These are phyloP conservation scores for Zaprionus davidi DNA, from an alignment of 1,140 invertebrate genomes.

Conservation along the genomic window DNA sequence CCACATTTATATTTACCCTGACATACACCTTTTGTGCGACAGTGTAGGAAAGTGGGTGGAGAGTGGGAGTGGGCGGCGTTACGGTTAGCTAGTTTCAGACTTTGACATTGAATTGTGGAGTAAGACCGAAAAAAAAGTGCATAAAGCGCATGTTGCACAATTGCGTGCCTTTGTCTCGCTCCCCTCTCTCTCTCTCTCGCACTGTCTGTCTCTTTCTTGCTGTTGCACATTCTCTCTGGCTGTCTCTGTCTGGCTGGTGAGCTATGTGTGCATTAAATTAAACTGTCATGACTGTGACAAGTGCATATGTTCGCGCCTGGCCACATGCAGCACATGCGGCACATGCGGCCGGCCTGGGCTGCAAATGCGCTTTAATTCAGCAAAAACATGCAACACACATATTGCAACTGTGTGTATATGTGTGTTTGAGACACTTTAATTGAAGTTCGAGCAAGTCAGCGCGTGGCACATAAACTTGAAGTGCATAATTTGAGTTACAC, in stretches of 20 bases:
- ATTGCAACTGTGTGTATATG: constrained; percentile 54
- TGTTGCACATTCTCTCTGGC: neutral
- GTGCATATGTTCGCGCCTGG: constrained; percentile 81
- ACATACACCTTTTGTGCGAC: neutral
- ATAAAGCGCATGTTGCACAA: constrained; percentile 77
- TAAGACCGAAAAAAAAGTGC: constrained; percentile 34
- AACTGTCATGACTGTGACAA: constrained; percentile 82
- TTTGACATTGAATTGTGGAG: constrained; percentile 79
- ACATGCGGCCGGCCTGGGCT: constrained; percentile 20
- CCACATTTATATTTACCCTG: neutral
- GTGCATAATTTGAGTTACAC: constrained; percentile 56
- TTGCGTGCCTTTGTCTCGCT: constrained; percentile 70
- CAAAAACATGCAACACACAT: constrained; percentile 73
- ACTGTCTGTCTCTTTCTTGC: neutral
- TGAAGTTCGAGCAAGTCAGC: constrained; percentile 54
- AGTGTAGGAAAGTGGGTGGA: neutral
- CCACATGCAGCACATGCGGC: constrained; percentile 56
- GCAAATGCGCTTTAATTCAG: constrained; percentile 75
- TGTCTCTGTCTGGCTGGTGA: constrained; percentile 53
- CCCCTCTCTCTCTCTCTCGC: constrained; percentile 6
- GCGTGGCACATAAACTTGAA: constrained; percentile 74
- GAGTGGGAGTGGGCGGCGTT: constrained; percentile 5
- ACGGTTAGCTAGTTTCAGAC: constrained; percentile 55
- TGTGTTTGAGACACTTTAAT: constrained; percentile 68
- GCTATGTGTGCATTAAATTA: constrained; percentile 82